These are phyloP conservation scores for Eupsilia transversa DNA, from an alignment of 2,888 invertebrate genomes.

Conservation along the genomic window DNA sequence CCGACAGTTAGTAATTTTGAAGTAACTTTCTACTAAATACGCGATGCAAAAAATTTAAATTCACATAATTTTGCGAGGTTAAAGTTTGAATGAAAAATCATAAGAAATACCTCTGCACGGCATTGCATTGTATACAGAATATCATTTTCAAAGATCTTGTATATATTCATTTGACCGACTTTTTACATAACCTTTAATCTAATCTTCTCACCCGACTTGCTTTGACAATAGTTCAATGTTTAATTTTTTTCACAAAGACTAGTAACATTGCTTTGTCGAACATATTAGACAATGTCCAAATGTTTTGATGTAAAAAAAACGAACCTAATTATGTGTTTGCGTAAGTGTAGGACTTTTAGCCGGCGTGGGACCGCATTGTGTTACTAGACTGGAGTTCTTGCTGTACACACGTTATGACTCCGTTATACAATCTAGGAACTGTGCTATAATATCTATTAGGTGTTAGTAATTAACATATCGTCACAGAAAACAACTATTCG, in stretches of 20 bases:
- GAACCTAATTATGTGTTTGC: conserved; percentile 84
- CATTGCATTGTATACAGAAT: conserved; percentile 62
- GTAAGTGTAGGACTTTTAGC: conserved; percentile 77
- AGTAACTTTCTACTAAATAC: conserved; percentile 51
- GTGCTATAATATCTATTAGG: conserved; percentile 69
- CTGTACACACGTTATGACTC: conserved; percentile 75
- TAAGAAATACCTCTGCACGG: conserved; percentile 58
- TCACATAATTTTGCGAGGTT: conserved; percentile 49
- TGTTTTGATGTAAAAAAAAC: conserved; percentile 77
- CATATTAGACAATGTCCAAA: conserved; percentile 80
- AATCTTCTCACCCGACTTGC: conserved; percentile 67
- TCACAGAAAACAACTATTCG: conserved; percentile 43
- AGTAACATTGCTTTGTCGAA: conserved; percentile 79
- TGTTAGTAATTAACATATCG: conserved; percentile 58
- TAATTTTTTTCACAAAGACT: conserved; percentile 73
- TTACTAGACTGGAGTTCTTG: conserved; percentile 71
- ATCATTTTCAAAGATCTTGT: conserved; percentile 66
- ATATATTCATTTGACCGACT: conserved; percentile 67
- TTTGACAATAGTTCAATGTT: conserved; percentile 72
- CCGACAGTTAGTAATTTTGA: conserved; percentile 35
- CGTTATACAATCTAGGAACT: conserved; percentile 84
- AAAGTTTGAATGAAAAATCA: conserved; percentile 42
- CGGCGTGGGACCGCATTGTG: conserved; percentile 78
- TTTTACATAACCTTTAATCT: conserved; percentile 68
- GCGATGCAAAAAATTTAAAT: conserved; percentile 38